Evolutionary conservation across 2,888 invertebrate genomes (phyloP).

Genomic region (Creontiades dilutus): DNA sequence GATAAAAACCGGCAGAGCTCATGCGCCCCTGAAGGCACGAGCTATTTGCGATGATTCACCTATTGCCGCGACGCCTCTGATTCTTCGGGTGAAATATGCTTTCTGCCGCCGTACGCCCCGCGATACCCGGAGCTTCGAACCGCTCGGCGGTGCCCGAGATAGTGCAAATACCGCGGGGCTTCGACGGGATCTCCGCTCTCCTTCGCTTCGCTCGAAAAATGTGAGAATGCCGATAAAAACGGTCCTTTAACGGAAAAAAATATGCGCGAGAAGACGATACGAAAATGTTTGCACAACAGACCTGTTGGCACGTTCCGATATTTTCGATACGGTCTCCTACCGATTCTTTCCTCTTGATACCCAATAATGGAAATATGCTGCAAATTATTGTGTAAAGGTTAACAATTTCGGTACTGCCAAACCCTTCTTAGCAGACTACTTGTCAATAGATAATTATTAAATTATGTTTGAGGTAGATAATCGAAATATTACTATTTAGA

Average conservation of each 20-base stretch:
- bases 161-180: background rate
- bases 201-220: background rate
- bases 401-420: too few species aligned
- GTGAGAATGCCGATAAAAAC: background rate
- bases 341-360: too few species aligned
- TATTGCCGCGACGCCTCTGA: background rate
- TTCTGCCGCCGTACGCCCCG: conserved; percentile 4
- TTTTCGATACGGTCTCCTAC: too few species aligned
- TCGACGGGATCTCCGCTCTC: background rate
- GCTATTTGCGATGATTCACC: conserved; percentile 57
- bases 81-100: conserved; percentile 34
- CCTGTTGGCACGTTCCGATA: too few species aligned
- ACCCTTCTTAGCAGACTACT: too few species aligned
- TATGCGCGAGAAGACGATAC: background rate
- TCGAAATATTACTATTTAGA: too few species aligned
- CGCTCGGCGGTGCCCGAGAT: background rate
- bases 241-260: background rate
- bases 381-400: too few species aligned
- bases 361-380: too few species aligned
- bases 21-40: conserved; percentile 47
- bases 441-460: too few species aligned
- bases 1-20: conserved; percentile 54
- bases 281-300: background rate
- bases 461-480: too few species aligned
- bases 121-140: background rate